A percentile compares a stretch with the other conserved stretches of the same genome.
phyloP scores from a whole-genome alignment of 2,113 vertebrate species.

The Acanthisitta chloris region DNA sequence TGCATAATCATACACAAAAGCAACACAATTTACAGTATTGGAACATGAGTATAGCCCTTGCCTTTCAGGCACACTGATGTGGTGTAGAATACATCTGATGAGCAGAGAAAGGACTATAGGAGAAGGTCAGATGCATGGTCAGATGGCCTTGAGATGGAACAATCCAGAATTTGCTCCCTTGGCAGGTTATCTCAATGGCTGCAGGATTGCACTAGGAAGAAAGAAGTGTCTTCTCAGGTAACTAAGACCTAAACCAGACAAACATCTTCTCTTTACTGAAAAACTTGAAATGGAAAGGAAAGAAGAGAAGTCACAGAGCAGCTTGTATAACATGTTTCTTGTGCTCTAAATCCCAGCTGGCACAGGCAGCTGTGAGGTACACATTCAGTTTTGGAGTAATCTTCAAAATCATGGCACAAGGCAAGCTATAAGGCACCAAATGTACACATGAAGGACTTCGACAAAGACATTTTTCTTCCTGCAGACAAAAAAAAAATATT shows the following conservation, averaged over 20 bases:
- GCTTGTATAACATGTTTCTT: not conserved
- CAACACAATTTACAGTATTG: not conserved
- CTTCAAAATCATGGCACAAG: not conserved
- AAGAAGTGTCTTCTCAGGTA: not conserved
- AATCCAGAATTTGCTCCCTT: not conserved
- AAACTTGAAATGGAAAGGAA: not conserved
- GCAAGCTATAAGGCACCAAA: not conserved
- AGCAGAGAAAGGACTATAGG: not conserved
- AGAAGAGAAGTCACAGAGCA: not conserved
- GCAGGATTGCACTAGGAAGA: not conserved
- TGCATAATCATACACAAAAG: not conserved
- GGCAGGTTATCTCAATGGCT: not conserved
- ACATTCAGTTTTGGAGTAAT: not conserved
- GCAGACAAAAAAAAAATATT: not conserved
- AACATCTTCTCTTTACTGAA: not conserved
- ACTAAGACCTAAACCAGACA: not conserved
- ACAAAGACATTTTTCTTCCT: not conserved
- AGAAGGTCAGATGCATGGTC: not conserved
- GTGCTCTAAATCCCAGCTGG: not conserved
- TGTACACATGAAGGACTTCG: not conserved
- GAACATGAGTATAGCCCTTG: not conserved
- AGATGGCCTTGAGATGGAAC: accelerated
- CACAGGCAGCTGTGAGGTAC: not conserved
- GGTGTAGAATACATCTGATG: not conserved
- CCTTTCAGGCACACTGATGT: not conserved